Evolutionary conservation across 2,797 vertebrate species (phyloP), one percentile per base, ranked within the genome.

Genomic region (Anguilla obscura): DNA sequence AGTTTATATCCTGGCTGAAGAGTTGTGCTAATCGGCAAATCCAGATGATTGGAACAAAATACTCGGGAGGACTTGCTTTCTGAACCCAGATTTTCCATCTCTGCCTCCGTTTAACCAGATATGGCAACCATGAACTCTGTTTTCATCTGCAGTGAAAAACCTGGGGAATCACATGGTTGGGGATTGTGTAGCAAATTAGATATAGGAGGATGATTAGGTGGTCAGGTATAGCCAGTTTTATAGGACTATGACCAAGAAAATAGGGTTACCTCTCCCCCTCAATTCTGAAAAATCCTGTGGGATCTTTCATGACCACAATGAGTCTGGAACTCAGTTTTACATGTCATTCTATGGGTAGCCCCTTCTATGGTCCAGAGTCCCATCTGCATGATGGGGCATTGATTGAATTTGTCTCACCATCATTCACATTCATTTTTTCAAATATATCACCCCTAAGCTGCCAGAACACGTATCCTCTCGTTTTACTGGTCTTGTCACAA

Each of bases 381-480:
- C 63, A 69, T n/a, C 69, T 12, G n/a, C 9, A 8, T 71, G 69
- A 27, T 30, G 69, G 27, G 69, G 10, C 27, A 71, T 33, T 30
- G 69, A 71, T 30, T 33, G 69, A 36, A 21, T 40, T 76, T 76
- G 69, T 86, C 9, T 45, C 10, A 87, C 24, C n/a, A 27, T 87
- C n/a, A 8, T 48, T 86, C 24, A 48, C 69, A 50, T 40, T 30
- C 52, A 30, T 45, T 54, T 60, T 82, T 60, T 82, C 33, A 52
- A 82, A 60, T 24, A 4, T 21, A 24, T 58, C 76, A 60, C n/a
- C 12, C 40, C 36, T 40, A 33, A 66, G 76, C 27, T 52, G n/a
- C 63, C 6, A 69, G 24, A 82, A 24, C 16, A 45, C 36, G 82
- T 40, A 18, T 40, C 50, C 36, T 60, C 9, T 14, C 24, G n/a